Percentiles rank a stretch among this genome's conserved stretches.
Evolutionary conservation across 2,113 vertebrate genomes (phyloP).

Genomic region (Pantherophis guttatus): DNA sequence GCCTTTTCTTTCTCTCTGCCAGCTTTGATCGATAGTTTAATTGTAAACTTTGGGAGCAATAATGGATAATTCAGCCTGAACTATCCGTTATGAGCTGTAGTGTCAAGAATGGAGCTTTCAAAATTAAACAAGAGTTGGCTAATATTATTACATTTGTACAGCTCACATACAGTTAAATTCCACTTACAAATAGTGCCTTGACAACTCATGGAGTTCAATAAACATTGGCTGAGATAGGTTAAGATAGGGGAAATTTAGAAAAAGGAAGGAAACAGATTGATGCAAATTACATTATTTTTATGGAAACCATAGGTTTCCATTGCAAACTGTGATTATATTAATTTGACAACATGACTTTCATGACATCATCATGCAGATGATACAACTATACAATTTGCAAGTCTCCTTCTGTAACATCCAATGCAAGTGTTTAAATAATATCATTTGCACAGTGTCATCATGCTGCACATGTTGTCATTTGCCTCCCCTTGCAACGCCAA

Average conservation of each 20-base stretch:
- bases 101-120: conserved; percentile 71
- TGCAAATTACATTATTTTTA: conserved; percentile 37
- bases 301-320: background rate
- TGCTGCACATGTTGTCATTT: background rate
- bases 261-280: conserved; percentile 29
- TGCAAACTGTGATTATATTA: background rate
- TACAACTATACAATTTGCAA: background rate
- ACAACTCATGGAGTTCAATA: conserved; percentile 70
- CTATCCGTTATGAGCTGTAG: conserved; percentile 71
- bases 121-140: conserved; percentile 80
- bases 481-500: background rate
- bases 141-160: conserved; percentile 77
- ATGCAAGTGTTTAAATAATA: background rate
- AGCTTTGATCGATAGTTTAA: conserved; percentile 84
- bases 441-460: background rate
- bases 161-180: conserved; percentile 74
- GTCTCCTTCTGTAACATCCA: background rate
- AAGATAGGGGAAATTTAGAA: conserved; percentile 26
- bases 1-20: conserved; percentile 66
- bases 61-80: conserved; percentile 80
- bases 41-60: conserved; percentile 82
- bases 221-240: conserved; percentile 61
- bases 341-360: background rate
- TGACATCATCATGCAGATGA: background rate
- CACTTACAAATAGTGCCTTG: conserved; percentile 72